These are phyloP conservation scores for Drosophila antonietae DNA, from an alignment of 2,888 invertebrate species.

Conservation along the genomic window DNA sequence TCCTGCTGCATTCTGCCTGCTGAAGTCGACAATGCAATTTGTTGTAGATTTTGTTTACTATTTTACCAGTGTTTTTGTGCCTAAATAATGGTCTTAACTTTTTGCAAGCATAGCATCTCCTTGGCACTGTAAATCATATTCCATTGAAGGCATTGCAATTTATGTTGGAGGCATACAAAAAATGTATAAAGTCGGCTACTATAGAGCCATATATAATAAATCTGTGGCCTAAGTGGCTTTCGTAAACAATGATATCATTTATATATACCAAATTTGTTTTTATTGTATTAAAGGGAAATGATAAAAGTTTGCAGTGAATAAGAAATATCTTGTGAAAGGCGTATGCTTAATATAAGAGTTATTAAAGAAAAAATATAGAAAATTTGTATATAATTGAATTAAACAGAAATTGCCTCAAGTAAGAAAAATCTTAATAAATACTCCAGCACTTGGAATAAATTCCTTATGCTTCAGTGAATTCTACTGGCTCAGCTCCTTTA, in stretches of 20 bases:
- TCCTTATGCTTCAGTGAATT: too few species aligned
- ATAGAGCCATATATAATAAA: conserved; percentile 34
- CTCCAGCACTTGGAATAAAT: too few species aligned
- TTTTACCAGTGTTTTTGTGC: conserved; percentile 28
- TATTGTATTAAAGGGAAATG: neutral
- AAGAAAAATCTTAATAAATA: too few species aligned
- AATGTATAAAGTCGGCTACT: conserved; percentile 7
- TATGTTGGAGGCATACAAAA: conserved; percentile 7
- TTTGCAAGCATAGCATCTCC: conserved; percentile 30
- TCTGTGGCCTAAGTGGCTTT: conserved; percentile 40
- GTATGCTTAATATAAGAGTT: too few species aligned
- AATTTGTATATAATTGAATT: too few species aligned
- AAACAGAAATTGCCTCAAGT: too few species aligned
- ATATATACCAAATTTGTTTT: conserved; percentile 6
- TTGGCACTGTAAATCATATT: conserved; percentile 51
- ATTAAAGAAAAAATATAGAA: too few species aligned
- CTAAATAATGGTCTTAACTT: conserved; percentile 60
- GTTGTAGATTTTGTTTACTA: conserved; percentile 35
- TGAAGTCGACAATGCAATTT: conserved; percentile 35
- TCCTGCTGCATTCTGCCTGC: conserved; percentile 14
- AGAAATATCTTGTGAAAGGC: neutral
- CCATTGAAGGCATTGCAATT: conserved; percentile 35
- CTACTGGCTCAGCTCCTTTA: neutral
- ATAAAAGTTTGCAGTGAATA: too few species aligned
- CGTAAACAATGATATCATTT: conserved; percentile 30